A percentile compares a stretch with the other conserved stretches of the same genome.
Evolutionary conservation across 2,113 vertebrate genomes (phyloP).

Genomic region (Erythrocercus mccallii): DNA sequence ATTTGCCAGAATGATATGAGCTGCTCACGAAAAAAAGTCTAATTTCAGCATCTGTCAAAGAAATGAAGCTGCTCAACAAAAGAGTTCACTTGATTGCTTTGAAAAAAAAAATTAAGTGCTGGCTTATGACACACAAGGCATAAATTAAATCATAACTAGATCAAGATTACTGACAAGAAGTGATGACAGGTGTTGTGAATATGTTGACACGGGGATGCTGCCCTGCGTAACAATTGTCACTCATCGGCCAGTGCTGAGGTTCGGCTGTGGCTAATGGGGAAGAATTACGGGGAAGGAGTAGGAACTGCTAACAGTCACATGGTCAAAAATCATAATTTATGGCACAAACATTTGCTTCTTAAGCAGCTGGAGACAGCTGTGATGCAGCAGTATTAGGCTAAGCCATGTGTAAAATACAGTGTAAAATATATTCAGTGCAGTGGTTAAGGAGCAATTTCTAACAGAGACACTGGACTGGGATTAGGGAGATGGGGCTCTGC

Average conservation of each 20-base stretch:
- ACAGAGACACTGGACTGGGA: background rate
- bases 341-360: background rate
- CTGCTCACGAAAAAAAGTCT: background rate
- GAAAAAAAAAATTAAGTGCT: slow-evolving; percentile 28
- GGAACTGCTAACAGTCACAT: background rate
- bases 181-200: slow-evolving; percentile 76
- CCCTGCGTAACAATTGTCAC: slow-evolving; percentile 63
- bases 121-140: slow-evolving; percentile 51
- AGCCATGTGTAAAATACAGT: background rate
- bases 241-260: slow-evolving; percentile 41
- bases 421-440: background rate
- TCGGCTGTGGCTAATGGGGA: background rate
- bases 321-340: background rate
- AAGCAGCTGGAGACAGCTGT: background rate
- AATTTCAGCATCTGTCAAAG: slow-evolving; percentile 51
- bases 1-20: background rate
- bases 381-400: background rate
- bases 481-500: background rate
- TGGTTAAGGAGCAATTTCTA: background rate
- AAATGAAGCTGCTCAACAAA: slow-evolving; percentile 17
- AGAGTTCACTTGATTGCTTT: slow-evolving; percentile 39
- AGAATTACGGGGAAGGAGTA: background rate
- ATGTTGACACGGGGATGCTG: slow-evolving; percentile 46
- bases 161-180: slow-evolving; percentile 59
- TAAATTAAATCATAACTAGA: slow-evolving; percentile 70